Percentiles rank a stretch among this genome's conserved stretches.
Conservation (phyloP, 2,113 vertebrate genomes). For the Rhadina sibilatrix region DNA sequence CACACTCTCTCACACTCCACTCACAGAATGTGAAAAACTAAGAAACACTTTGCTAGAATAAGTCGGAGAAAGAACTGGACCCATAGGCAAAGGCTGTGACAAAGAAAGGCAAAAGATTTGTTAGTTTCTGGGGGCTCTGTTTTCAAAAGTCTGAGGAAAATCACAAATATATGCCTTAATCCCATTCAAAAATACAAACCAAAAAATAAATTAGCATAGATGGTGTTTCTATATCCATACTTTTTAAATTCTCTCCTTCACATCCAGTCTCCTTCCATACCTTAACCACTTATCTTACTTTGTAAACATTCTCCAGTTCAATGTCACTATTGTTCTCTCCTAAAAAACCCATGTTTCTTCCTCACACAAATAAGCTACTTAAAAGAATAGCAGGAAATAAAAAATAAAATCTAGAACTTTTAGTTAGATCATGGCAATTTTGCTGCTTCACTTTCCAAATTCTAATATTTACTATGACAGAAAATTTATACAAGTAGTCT, state of each 20-base stretch:
- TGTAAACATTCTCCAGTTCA: not conserved
- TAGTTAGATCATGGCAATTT: not conserved
- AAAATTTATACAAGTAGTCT: not conserved
- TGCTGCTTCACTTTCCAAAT: not conserved
- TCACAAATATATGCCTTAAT: not conserved
- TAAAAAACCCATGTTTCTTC: not conserved
- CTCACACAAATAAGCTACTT: not conserved
- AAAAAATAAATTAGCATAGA: not conserved
- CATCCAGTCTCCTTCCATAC: not conserved
- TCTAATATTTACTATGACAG: not conserved
- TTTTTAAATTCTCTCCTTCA: not conserved
- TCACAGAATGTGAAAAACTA: not conserved
- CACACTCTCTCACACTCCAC: not conserved
- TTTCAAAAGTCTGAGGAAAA: not conserved
- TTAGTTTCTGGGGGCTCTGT: not conserved
- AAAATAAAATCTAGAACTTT: not conserved
- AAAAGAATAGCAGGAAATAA: not conserved
- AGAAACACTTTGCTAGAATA: not conserved
- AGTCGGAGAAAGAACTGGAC: not conserved
- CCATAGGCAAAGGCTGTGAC: not conserved
- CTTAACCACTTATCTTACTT: not conserved
- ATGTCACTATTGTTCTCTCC: not conserved
- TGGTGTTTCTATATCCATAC: not conserved
- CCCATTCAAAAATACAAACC: not conserved
- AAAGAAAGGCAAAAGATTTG: not conserved